Percentiles rank a stretch among this genome's conserved stretches.
Evolutionary conservation across 2,113 vertebrate genomes (phyloP).

Genomic region (Brienomyrus brachyistius): DNA sequence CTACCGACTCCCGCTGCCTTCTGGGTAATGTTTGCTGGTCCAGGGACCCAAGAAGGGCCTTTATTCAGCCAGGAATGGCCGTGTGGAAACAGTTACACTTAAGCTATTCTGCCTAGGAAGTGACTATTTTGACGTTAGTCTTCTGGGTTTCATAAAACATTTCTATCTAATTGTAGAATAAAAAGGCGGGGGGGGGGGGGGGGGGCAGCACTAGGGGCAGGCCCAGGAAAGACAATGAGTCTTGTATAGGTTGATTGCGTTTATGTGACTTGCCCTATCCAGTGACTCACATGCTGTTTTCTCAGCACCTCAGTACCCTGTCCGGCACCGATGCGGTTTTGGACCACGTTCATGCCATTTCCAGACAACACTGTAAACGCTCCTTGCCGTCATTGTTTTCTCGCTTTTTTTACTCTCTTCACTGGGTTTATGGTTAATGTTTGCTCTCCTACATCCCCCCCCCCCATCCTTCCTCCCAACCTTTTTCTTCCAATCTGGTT

Average conservation of each 20-base stretch:
- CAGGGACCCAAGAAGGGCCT: conserved; percentile 6
- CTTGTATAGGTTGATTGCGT: not conserved
- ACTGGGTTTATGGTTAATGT: conserved; percentile 14
- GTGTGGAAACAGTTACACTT: conserved; percentile 24
- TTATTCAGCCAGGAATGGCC: conserved; percentile 7
- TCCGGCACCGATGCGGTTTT: conserved; percentile 4
- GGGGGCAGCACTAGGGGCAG: not conserved
- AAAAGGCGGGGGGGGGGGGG: not conserved
- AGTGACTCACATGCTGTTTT: not conserved
- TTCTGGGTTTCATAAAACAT: conserved; percentile 25
- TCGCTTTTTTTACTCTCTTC: not conserved
- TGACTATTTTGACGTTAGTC: conserved; percentile 21
- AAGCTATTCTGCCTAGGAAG: conserved; percentile 16
- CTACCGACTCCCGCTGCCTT: not conserved
- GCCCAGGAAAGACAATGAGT: not conserved
- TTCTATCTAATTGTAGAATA: conserved; percentile 15
- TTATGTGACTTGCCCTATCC: not conserved
- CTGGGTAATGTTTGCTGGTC: conserved; percentile 17
- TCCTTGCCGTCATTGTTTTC: not conserved
- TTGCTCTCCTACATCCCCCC: not conserved
- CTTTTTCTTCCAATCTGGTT: conserved; percentile 24
- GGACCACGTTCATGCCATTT: not conserved
- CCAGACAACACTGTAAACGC: not conserved
- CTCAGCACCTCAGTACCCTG: not conserved
- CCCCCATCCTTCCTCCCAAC: not conserved